A percentile compares a stretch with the other conserved stretches of the same genome.
phyloP scores from a whole-genome alignment of 2,888 invertebrate species.

The Cephus pulcher region DNA sequence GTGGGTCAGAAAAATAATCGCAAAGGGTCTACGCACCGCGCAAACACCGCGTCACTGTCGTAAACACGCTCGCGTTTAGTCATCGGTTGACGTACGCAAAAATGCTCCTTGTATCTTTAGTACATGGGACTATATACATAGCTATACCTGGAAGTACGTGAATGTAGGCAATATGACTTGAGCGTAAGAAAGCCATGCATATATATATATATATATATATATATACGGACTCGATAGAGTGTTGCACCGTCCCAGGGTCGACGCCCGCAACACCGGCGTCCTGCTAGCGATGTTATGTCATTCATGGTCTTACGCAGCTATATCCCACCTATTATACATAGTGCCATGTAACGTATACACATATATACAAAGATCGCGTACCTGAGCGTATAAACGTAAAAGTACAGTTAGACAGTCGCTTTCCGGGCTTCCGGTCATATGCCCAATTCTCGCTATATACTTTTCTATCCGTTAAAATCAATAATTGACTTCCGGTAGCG shows the following conservation, averaged over 20 bases:
- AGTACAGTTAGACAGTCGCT: slow-evolving; percentile 53
- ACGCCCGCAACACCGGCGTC: slow-evolving; percentile 47
- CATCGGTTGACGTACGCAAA: slow-evolving; percentile 14
- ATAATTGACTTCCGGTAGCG: not conserved
- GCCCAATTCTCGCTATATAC: slow-evolving; percentile 27
- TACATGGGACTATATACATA: not conserved
- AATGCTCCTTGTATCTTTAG: not conserved
- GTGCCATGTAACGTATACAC: not conserved
- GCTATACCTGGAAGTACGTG: not conserved
- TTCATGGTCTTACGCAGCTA: slow-evolving; percentile 48
- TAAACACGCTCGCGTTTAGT: slow-evolving; percentile 18
- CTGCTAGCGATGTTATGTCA: slow-evolving; percentile 58
- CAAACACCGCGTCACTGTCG: slow-evolving; percentile 12
- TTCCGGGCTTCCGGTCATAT: slow-evolving; percentile 8
- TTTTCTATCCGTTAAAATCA: not conserved
- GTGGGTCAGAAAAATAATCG: slow-evolving; percentile 60
- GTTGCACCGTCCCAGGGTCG: slow-evolving; percentile 48
- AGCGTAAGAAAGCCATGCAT: not conserved
- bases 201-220: not conserved
- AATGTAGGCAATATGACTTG: not conserved
- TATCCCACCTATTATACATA: not conserved
- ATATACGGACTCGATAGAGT: not conserved
- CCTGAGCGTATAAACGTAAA: slow-evolving; percentile 44
- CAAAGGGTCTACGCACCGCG: slow-evolving; percentile 17
- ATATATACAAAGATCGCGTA: not conserved